Evolutionary conservation across 2,888 invertebrate genomes (phyloP), one percentile per base, ranked within the genome.

Genomic region (Apomyelois bistriatella): DNA sequence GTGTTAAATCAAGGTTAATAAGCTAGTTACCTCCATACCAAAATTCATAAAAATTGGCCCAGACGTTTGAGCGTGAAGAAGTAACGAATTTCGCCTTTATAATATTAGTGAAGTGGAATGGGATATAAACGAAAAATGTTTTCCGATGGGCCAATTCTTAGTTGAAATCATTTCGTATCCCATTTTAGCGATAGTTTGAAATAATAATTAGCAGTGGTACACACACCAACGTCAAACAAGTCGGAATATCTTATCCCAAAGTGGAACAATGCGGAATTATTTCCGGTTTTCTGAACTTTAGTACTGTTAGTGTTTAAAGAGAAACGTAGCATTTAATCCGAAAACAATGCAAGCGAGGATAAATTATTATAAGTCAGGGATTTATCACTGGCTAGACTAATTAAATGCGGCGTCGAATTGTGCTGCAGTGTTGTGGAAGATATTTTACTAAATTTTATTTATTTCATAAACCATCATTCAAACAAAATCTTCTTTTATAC

Each of bases 301-400:
- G 48, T 28, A 28, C 22, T 48, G 37, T 37, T 10, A 12, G 48
- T 22, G 47, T 38, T 38, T 37, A 12, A 40, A 32, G 47, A 36
- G 47, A 38, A 48, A 36, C 38, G 48, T 38, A 58, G 57, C 53
- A 43, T 38, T 30, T 54, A 51, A 38, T 48, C 59, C 53, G 41
- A 52, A 57, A 38, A 58, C 56, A 59, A 53, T 55, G 58, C 56
- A 58, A 55, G 48, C 54, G 54, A 62, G 60, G 57, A 48, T 60
- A 61, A 64, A 28, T n/a, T n/a, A 65, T 61, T 62, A 57, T 60
- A 60, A 69, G 64, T 65, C 61, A 60, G 65, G 57, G 66, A 72
- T 71, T 72, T 75, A 70, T 66, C 66, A 68, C 66, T 70, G 72
- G 71, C 68, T 56, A 68, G 61, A 63, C 72, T 79, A 79, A 79